A percentile compares a stretch with the other conserved stretches of the same genome.
phyloP scores from a whole-genome alignment of 2,797 vertebrate species.

The Cheirogaleus major region DNA sequence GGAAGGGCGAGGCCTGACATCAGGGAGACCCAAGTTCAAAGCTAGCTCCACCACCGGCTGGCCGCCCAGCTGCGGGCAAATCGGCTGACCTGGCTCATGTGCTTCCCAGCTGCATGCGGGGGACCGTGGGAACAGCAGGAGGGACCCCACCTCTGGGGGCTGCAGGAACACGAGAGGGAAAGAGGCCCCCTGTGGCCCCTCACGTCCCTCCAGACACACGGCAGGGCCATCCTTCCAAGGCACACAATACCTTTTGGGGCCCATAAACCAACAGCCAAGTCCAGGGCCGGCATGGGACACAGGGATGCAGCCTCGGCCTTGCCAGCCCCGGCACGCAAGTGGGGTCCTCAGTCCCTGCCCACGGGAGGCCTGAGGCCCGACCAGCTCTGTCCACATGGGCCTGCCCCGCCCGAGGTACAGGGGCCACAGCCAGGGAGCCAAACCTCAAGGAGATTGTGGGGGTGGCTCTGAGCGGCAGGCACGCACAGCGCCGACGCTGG shows the following conservation, averaged over 20 bases:
- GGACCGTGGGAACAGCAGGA: neutral
- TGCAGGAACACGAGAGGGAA: neutral
- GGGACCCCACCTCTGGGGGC: too few relatives aligned
- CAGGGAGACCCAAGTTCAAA: accelerated
- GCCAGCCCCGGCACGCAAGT: accelerated
- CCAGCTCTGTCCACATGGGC: neutral
- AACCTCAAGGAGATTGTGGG: accelerated
- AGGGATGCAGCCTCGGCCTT: neutral
- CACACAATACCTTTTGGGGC: constrained; percentile 3
- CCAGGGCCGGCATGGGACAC: accelerated
- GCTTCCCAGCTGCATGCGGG: neutral
- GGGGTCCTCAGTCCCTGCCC: neutral
- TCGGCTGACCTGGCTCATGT: neutral
- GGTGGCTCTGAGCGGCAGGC: neutral
- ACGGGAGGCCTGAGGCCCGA: neutral
- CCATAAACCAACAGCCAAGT: neutral
- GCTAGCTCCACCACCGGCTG: neutral
- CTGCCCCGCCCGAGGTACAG: neutral
- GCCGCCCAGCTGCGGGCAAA: neutral
- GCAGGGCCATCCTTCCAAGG: neutral
- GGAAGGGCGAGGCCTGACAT: accelerated
- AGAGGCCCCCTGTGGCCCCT: neutral
- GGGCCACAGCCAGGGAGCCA: neutral
- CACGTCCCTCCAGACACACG: neutral
- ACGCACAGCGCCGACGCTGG: accelerated